Percentiles rank a stretch among this genome's conserved stretches.
Conservation (phyloP, 2,888 invertebrate genomes). For the Selenia dentaria region DNA sequence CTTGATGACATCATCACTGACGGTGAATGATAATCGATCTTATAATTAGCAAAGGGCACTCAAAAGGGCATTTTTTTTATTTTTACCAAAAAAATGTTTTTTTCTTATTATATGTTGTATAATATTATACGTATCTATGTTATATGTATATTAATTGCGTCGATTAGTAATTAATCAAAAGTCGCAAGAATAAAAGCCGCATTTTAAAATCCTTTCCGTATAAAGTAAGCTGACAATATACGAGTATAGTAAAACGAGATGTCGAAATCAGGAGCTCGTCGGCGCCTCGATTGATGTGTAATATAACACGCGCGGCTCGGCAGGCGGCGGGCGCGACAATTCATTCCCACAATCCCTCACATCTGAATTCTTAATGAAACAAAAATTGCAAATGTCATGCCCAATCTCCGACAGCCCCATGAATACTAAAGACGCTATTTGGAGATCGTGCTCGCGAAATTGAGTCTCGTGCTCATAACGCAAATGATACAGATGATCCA, state of each 20-base stretch:
- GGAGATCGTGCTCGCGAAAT: constrained; percentile 71
- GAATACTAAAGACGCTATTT: constrained; percentile 82
- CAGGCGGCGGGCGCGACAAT: constrained; percentile 46
- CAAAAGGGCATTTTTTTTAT: too few species aligned
- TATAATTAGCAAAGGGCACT: too few species aligned
- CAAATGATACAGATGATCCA: constrained; percentile 71
- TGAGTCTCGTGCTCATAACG: constrained; percentile 66
- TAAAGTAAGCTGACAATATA: too few species aligned
- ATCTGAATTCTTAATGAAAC: constrained; percentile 82
- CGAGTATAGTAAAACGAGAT: constrained; percentile 16
- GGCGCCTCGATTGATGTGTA: constrained; percentile 24
- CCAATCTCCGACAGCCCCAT: constrained; percentile 72
- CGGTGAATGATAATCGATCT: too few species aligned
- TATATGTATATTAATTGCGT: too few species aligned
- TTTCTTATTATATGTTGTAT: too few species aligned
- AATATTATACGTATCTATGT: too few species aligned
- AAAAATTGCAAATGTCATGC: constrained; percentile 81
- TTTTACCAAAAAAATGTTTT: too few species aligned
- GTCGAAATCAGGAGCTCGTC: constrained; percentile 15
- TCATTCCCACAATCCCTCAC: constrained; percentile 73
- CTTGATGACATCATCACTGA: too few species aligned
- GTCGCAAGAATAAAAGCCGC: too few species aligned
- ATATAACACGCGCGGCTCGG: constrained; percentile 14
- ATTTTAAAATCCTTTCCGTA: too few species aligned
- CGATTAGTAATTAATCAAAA: too few species aligned